Base-by-base conservation (phyloP, 2,797 vertebrate genomes). In the Halcyon chelicuti region DNA sequence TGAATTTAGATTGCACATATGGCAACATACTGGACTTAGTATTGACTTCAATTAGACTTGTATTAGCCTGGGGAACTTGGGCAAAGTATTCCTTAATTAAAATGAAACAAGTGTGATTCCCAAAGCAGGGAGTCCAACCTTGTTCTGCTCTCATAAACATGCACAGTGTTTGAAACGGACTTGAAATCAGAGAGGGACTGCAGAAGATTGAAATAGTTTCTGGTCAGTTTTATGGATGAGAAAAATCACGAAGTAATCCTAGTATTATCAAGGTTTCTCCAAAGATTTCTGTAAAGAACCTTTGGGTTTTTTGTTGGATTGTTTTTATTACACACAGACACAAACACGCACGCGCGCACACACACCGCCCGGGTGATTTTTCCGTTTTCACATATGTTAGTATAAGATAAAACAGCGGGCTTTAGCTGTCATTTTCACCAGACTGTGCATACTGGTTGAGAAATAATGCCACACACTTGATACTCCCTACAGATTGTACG, bases 41-140 rank as follows among this genome's bases (percentile, higher is more conserved):
- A 90, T 88, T 94, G 90, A 88, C 88, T 94, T 93, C 91, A 96
- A 11, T 96, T 95, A 96, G 80, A 33, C 60, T 77, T 83, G 81
- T 54, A n/a, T 87, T 91, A 93, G 49, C 67, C 74, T 82, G 42
- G 72, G 78, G 68, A 91, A 87, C 46, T 63, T 77, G 67, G 71
- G 81, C 4, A 2, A 91, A 91, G 52, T 71, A 57, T 89, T 94
- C 73, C 47, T 95, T 95, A 96, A 94, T 96, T 95, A 96, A 91
- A 94, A 95, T 63, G 61, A 89, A 92, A 29, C 52, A 79, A 89
- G 71, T 28, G 26, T 82, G 78, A 79, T 91, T 75, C 66, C 66
- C 68, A 15, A 44, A 68, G 81, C 68, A 72, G 49, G 57, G 54
- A 93, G 37, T 77, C 72, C 57, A 91, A 8, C 62, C 72, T 77